A percentile compares a stretch with the other conserved stretches of the same genome.
Evolutionary conservation across 2,797 vertebrate genomes (phyloP).

Genomic region (Benthosema pterotum): DNA sequence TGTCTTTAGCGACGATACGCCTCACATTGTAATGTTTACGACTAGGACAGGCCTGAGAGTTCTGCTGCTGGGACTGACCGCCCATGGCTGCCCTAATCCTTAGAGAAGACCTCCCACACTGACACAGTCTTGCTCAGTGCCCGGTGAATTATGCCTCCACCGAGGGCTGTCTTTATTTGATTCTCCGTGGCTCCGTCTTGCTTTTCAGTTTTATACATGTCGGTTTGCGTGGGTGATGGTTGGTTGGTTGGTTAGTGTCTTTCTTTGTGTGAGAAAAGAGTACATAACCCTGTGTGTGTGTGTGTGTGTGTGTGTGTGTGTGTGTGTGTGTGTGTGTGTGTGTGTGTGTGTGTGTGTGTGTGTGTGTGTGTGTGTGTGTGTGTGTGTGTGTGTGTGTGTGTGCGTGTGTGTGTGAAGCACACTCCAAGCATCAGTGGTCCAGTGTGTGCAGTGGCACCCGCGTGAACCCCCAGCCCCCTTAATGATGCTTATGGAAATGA

Average conservation of each 20-base stretch:
- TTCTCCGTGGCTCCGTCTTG: constrained; percentile 41
- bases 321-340: too few relatives aligned
- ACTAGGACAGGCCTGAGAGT: constrained; percentile 41
- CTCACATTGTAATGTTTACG: constrained; percentile 48
- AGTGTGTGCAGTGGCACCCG: constrained; percentile 19
- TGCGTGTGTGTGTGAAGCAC: constrained; percentile 1
- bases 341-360: too few relatives aligned
- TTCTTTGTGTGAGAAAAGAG: constrained; percentile 3
- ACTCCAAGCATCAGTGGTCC: constrained; percentile 40
- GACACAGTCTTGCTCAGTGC: constrained; percentile 58
- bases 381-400: too few relatives aligned
- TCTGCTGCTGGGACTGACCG: constrained; percentile 55
- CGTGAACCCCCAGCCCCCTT: constrained; percentile 24
- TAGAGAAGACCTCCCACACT: constrained; percentile 50
- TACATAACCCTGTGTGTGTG: not conserved
- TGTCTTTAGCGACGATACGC: constrained; percentile 24
- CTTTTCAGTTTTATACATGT: constrained; percentile 26
- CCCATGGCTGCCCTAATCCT: constrained; percentile 54
- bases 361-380: too few relatives aligned
- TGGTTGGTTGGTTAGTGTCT: constrained; percentile 5
- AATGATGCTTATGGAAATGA: constrained; percentile 41
- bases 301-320: too few relatives aligned
- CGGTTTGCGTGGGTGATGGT: not conserved
- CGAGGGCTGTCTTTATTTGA: constrained; percentile 46
- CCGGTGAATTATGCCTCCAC: constrained; percentile 63